These are phyloP conservation scores for Nasonia giraulti DNA, from an alignment of 1,140 invertebrate species.

Conservation along the genomic window DNA sequence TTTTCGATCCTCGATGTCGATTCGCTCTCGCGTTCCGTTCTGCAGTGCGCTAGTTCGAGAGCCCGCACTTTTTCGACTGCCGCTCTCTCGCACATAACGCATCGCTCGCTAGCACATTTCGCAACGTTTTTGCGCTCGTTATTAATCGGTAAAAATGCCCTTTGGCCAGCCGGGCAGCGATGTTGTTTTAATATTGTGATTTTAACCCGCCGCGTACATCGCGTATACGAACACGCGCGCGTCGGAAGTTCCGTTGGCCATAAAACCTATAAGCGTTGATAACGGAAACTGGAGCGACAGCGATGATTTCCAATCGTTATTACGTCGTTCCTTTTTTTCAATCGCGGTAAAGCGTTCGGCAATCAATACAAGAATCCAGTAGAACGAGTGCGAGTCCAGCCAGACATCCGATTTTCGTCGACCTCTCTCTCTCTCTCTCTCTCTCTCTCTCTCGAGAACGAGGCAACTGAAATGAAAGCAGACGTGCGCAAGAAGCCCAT, in stretches of 20 bases:
- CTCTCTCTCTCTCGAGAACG: no score
- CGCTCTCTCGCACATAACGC: neutral
- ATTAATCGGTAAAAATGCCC: conserved; percentile 55
- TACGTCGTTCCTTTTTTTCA: neutral
- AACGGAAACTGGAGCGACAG: neutral
- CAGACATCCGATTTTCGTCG: neutral
- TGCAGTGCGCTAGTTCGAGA: neutral
- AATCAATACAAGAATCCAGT: neutral
- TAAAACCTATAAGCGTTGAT: conserved; percentile 14
- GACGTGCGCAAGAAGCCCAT: neutral
- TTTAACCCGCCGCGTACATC: neutral
- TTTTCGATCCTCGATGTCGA: conserved; percentile 73
- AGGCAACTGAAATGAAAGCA: neutral
- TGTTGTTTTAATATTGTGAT: conserved; percentile 36
- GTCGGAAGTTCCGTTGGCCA: neutral
- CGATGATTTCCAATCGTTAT: conserved; percentile 17
- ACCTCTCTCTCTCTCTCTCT: no score
- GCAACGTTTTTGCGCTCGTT: conserved; percentile 42
- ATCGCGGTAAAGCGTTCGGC: neutral
- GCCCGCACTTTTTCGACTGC: neutral
- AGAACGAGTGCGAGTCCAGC: neutral
- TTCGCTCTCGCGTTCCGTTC: conserved; percentile 56
- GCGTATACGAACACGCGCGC: neutral
- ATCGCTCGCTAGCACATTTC: neutral
- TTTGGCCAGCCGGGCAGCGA: conserved; percentile 19